Evolutionary conservation across 2,113 vertebrate species (phyloP), one percentile per base, ranked within the genome.

Genomic region (Sitta europaea): DNA sequence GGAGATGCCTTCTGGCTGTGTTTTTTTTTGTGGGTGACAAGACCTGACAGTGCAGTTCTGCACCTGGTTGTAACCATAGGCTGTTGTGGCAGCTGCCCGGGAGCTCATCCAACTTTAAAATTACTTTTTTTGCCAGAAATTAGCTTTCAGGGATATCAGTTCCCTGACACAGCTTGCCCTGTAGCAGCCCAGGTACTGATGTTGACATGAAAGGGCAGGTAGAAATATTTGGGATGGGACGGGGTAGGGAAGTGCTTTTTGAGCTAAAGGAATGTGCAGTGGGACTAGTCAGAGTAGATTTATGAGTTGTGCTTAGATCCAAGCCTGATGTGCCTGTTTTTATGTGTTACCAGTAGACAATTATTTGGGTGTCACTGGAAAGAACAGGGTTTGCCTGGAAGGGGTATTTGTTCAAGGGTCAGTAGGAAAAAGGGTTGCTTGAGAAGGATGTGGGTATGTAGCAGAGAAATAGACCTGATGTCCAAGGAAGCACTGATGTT

Each of bases 51-150:
- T 51, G 59, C 7, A 1, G 78, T 90, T 90, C 55, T 92, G 91
- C 95, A 95, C 92, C 96, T 94, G 96, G 63, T 83, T 43, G 38
- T 94, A 93, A 86, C 88, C 0, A 9, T 55, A 55, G 92, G 96
- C 94, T 88, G 67, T 93, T 77, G 63, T 82, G 59, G 71, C 82
- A 90, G 95, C 91, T 96, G 86, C 33, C 6, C 68, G 67, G 23
- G 47, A 97, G 33, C 75, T 95, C 63, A 54, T 62, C 72, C 79
- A 55, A 55, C 47, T 84, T 72, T 51, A 73, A 88, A 92, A 76
- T 62, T 0, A 77, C 17, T 38, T 74, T 72, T 63, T 70, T 72
- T 58, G 12, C 14, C 59, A 92, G 38, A 86, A 94, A 83, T 59
- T 20, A 67, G 22, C 76, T 92, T 88, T 67, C 40, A 35, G 78